These are phyloP conservation scores for Limonius californicus DNA, from an alignment of 1,140 invertebrate species.

Conservation along the genomic window DNA sequence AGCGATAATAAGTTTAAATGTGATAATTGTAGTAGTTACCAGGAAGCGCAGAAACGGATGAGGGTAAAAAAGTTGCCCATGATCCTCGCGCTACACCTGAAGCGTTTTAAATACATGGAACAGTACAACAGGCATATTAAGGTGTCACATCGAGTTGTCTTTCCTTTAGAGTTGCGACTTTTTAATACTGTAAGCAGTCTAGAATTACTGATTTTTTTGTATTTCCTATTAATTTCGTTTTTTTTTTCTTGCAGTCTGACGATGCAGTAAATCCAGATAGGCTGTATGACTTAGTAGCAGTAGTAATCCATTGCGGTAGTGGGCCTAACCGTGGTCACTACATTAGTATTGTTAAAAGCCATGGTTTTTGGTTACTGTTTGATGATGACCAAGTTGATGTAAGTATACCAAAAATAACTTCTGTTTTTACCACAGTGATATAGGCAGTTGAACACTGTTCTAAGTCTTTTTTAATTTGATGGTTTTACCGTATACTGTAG, in stretches of 20 bases:
- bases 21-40: constrained; percentile 98
- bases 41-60: constrained; percentile 98
- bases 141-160: constrained; percentile 97
- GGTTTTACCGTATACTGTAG: too few relatives aligned
- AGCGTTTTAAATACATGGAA: constrained; percentile 99
- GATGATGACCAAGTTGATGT: constrained; percentile 99
- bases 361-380: constrained; percentile 98
- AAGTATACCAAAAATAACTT: too few relatives aligned
- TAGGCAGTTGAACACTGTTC: too few relatives aligned
- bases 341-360: constrained; percentile 99
- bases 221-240: too few relatives aligned
- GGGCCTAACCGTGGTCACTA: constrained; percentile 99
- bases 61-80: constrained; percentile 97
- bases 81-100: constrained; percentile 95
- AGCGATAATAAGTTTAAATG: constrained; percentile 99
- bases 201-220: background rate
- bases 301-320: constrained; percentile 98
- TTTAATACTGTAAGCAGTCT: constrained; percentile 87
- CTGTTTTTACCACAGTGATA: too few relatives aligned
- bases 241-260: constrained; percentile 67
- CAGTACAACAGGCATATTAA: constrained; percentile 98
- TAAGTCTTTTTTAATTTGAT: too few relatives aligned
- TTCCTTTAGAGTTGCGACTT: constrained; percentile 93
- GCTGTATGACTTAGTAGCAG: constrained; percentile 96
- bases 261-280: constrained; percentile 97